These are phyloP conservation scores for Loriculus beryllinus DNA, from an alignment of 2,797 vertebrate genomes.

Conservation along the genomic window DNA sequence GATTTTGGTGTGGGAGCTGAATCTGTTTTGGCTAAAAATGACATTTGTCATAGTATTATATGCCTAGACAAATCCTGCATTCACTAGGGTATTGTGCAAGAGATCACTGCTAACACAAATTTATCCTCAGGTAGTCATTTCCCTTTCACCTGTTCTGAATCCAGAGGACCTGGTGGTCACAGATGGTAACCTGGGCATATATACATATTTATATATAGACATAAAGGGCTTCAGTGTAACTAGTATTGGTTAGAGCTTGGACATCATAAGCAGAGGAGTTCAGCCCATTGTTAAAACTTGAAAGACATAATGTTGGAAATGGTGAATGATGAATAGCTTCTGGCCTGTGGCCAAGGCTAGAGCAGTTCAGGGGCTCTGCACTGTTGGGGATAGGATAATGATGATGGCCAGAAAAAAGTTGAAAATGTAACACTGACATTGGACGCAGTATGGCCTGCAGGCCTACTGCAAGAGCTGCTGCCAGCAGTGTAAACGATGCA, in stretches of 20 bases:
- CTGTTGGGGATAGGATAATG: neutral
- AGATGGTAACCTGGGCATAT: neutral
- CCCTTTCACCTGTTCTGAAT: neutral
- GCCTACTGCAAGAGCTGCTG: neutral
- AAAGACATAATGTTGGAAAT: neutral
- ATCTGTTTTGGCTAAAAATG: neutral
- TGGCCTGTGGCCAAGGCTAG: neutral
- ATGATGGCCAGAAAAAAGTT: neutral
- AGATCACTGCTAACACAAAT: neutral
- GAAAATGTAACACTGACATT: neutral
- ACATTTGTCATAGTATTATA: neutral
- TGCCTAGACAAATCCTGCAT: neutral
- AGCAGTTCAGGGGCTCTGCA: neutral
- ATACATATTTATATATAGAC: no score
- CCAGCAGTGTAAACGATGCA: neutral
- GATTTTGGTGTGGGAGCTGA: neutral
- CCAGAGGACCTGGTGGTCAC: neutral
- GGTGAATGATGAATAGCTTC: neutral
- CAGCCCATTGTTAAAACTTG: neutral
- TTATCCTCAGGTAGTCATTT: neutral
- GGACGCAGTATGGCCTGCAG: neutral
- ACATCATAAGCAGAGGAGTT: neutral
- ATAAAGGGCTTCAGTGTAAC: neutral
- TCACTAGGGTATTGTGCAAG: neutral
- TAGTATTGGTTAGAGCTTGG: neutral